phyloP scores from a whole-genome alignment of 2,113 vertebrate species.

The Motacilla alba region DNA sequence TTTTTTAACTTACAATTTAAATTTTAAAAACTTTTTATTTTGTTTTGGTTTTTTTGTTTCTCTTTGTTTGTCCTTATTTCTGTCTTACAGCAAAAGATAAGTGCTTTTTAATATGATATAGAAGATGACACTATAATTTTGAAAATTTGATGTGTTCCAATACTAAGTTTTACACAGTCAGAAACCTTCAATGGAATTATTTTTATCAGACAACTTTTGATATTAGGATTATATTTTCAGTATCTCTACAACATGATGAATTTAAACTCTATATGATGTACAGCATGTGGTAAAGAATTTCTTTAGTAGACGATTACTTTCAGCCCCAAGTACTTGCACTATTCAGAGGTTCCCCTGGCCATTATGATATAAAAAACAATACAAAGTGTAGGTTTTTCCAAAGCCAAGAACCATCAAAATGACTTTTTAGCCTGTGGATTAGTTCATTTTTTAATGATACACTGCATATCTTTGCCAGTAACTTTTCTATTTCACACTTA shows the following conservation, averaged over 20 bases:
- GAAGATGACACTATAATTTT: background rate
- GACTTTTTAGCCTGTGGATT: background rate
- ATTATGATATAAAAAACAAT: background rate
- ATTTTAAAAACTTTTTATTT: background rate
- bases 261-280: background rate
- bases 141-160: background rate
- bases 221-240: background rate
- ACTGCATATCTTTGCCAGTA: background rate
- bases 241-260: background rate
- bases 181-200: background rate
- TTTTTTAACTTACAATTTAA: background rate
- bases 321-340: background rate
- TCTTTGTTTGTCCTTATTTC: background rate
- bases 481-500: conserved; percentile 37
- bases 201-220: background rate
- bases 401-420: background rate
- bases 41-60: background rate
- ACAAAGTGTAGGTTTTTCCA: background rate
- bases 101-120: background rate
- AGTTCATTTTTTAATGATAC: background rate
- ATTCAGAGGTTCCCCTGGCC: background rate
- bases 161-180: background rate
- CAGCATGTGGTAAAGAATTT: background rate
- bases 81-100: background rate
- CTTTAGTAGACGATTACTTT: background rate